Evolutionary conservation across 2,113 vertebrate species (phyloP), one percentile per base, ranked within the genome.

Genomic region (Cynopterus brachyotis): DNA sequence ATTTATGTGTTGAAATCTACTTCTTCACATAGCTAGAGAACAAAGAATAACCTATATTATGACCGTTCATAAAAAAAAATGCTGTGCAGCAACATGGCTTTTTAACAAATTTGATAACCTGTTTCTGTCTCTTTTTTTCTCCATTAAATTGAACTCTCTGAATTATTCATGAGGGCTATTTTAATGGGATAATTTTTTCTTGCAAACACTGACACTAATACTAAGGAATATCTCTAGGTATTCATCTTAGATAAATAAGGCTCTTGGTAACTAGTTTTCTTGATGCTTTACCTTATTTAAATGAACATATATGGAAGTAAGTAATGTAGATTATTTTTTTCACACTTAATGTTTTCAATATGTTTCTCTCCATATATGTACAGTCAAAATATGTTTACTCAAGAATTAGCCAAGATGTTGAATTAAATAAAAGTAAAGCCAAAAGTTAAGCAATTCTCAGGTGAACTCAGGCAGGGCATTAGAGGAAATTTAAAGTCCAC

Each of bases 111-210:
- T 98, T 98, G 98, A 97, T 98, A 98, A 98, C 98, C 98, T 98
- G 98, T 97, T 98, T 98, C 98, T 97, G 97, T 97, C 98, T 98
- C 90, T 96, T 89, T 88, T 97, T 98, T 96, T 93, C 95, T 98
- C 98, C 92, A 97, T 97, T 98, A 98, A 98, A 98, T 98, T 98
- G 98, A 98, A 97, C 95, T 88, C 96, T 96, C 97, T 98, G 97
- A 98, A 98, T 98, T 98, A 98, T 99, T 98, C 96, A 99, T 98
- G 92, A 98, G 96, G 97, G 96, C 87, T 88, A 92, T 88, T 98
- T 98, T 99, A 99, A 98, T 98, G 97, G 98, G 96, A 98, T 98
- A 96, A 98, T 98, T 98, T 99, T 98, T 99, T 94, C 98, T 98
- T 81, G 96, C 98, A 98, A 98, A 95, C 81, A 92, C 96, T 98